phyloP scores from a whole-genome alignment of 1,140 invertebrate genomes.

The Papilio glaucus region DNA sequence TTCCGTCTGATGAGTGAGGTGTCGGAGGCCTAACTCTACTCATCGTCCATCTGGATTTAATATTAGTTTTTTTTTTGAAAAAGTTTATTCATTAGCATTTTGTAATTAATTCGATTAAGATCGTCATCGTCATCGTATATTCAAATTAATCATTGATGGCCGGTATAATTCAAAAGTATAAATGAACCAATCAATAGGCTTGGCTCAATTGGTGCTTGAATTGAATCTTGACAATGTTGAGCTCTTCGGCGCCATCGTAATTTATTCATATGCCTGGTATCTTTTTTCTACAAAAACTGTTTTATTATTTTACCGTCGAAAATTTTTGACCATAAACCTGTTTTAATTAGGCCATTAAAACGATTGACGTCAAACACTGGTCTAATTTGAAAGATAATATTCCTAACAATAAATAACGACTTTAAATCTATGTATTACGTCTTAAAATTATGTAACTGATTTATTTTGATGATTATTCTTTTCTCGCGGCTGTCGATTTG shows the following conservation, averaged over 20 bases:
- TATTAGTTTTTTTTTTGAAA: no score
- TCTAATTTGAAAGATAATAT: conserved; percentile 20
- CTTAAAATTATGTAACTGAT: neutral
- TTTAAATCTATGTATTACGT: conserved; percentile 1
- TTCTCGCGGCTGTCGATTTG: neutral
- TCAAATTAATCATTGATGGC: no score
- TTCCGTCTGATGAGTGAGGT: no score
- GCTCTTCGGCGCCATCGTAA: neutral
- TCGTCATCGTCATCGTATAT: no score
- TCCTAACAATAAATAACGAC: neutral
- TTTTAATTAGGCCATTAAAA: conserved; percentile 30
- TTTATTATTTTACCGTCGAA: neutral
- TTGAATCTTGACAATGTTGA: neutral
- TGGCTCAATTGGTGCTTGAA: neutral
- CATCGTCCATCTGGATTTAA: no score
- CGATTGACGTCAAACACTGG: conserved; percentile 28
- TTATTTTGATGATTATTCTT: conserved; percentile 19
- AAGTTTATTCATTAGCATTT: no score
- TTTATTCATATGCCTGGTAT: neutral
- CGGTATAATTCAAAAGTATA: no score
- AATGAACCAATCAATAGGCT: no score
- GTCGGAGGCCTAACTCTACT: no score
- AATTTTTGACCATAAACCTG: conserved; percentile 2
- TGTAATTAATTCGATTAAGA: no score
- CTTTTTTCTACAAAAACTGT: neutral